phyloP scores from a whole-genome alignment of 2,797 vertebrate genomes.

The Chiloscyllium punctatum region DNA sequence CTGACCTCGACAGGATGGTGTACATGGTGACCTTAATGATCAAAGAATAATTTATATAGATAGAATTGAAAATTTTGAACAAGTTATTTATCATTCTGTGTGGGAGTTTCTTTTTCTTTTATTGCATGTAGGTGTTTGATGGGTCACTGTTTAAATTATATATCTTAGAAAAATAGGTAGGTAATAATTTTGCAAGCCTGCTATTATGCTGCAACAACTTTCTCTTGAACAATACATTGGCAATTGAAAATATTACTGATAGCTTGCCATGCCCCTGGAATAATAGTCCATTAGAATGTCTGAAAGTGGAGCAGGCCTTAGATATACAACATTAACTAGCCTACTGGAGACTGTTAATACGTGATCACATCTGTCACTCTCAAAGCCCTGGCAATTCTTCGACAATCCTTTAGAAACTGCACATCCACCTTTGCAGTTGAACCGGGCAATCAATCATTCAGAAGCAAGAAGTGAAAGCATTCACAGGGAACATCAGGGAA shows the following conservation, averaged over 20 bases:
- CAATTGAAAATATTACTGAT: conserved; percentile 40
- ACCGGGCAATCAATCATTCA: conserved; percentile 50
- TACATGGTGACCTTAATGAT: conserved; percentile 44
- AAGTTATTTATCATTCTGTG: conserved; percentile 14
- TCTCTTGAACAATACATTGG: conserved; percentile 19
- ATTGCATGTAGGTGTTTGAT: not conserved
- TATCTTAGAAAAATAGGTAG: not conserved
- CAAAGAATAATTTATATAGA: conserved; percentile 42
- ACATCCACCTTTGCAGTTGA: conserved; percentile 50
- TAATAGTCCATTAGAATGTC: conserved; percentile 41
- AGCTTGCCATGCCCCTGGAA: conserved; percentile 44
- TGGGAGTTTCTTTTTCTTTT: not conserved
- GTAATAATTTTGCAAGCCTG: not conserved
- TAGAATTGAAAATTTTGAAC: conserved; percentile 42
- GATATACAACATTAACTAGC: conserved; percentile 41
- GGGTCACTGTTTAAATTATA: conserved; percentile 21
- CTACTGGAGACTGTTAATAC: conserved; percentile 38
- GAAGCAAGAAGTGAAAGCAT: conserved; percentile 49
- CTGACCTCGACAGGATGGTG: conserved; percentile 11
- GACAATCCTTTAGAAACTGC: conserved; percentile 45
- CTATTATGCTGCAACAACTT: conserved; percentile 18
- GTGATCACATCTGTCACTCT: conserved; percentile 39
- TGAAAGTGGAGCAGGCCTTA: conserved; percentile 42
- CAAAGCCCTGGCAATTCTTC: conserved; percentile 43
- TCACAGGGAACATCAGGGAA: conserved; percentile 47